Base-by-base conservation (phyloP, 64 coral and sea anemone genomes). In the Stylophora pistillata region DNA sequence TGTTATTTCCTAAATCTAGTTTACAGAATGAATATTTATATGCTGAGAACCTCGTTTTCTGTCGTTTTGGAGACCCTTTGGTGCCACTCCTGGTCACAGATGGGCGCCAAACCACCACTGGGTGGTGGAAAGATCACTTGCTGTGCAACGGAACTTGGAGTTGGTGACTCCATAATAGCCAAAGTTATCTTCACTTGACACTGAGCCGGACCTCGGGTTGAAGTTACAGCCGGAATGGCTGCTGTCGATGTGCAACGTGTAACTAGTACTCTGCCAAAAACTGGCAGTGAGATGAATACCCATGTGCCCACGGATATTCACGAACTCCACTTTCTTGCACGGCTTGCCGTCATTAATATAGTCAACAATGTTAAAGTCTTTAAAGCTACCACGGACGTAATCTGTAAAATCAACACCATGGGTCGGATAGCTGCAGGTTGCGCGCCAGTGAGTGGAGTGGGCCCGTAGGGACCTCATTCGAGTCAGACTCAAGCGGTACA, bases 101-200 rank as follows among this genome's bases (percentile, higher is more conserved):
- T 66, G 25, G 63, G 26, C 81, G 18, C 81, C 81, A 85, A 85
- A 85, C 81, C 81, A 85, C 25, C 21, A 53, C 14, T 85, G 26
- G 7, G 72, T 31, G 10, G 86, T 88, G 9, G 15, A 15, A 13
- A 26, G 0, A 61, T 53, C 31, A 4, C 55, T 9, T 10, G 10
- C 7, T 14, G 86, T 33, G 13, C 86, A 88, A 13, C 72, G 71
- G 74, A 88, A 88, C 2, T 77, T 77, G 53, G 5, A 10, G 72
- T 88, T 88, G 6, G 64, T 52, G 23, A 7, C 0, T 53, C 10
- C 0, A 27, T 88, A 77, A 15, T 60, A 37, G 11, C 86, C 86
- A 88, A 88, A 88, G 86, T 88, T 88, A 57, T 88, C 86, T 88
- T 77, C 56, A 88, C 86, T 88, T 7, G 53, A 10, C 2, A 61